Conservation (phyloP, 2,888 invertebrate species). For the Sacculina carcini region DNA sequence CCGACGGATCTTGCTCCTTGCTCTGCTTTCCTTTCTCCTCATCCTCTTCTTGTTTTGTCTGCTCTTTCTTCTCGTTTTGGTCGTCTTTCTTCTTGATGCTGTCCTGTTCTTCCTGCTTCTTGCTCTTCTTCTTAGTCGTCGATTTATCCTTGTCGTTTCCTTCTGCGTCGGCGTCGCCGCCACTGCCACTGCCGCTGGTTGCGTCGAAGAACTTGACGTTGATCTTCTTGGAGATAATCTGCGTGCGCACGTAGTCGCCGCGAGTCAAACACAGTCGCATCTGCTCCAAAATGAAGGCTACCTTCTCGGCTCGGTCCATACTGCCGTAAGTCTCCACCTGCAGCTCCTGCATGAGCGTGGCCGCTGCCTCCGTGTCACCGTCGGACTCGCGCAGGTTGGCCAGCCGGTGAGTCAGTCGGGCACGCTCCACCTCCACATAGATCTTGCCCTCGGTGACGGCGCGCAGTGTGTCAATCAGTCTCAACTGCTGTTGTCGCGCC, state of each 20-base stretch:
- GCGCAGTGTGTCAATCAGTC: constrained; percentile 80
- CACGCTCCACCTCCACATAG: constrained; percentile 98
- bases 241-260: constrained; percentile 85
- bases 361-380: constrained; percentile 49
- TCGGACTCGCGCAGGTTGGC: constrained; percentile 28
- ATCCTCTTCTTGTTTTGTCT: too few species aligned
- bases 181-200: too few species aligned
- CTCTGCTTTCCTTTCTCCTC: too few species aligned
- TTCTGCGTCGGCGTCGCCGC: too few species aligned
- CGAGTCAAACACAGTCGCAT: constrained; percentile 89
- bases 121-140: too few species aligned
- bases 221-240: constrained; percentile 97
- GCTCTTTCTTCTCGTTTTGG: too few species aligned
- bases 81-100: too few species aligned
- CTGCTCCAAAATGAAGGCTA: constrained; percentile 81
- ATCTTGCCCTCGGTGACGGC: constrained; percentile 97
- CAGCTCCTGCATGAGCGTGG: constrained; percentile 77
- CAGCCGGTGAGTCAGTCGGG: constrained; percentile 56
- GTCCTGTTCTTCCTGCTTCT: too few species aligned
- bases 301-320: constrained; percentile 92
- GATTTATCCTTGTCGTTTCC: too few species aligned
- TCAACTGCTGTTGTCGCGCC: constrained; percentile 67
- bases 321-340: constrained; percentile 96
- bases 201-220: constrained; percentile 91
- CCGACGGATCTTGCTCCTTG: too few species aligned